These are phyloP conservation scores for Pangasius mekongensis DNA, from an alignment of 2,797 vertebrate genomes.

Conservation along the genomic window DNA sequence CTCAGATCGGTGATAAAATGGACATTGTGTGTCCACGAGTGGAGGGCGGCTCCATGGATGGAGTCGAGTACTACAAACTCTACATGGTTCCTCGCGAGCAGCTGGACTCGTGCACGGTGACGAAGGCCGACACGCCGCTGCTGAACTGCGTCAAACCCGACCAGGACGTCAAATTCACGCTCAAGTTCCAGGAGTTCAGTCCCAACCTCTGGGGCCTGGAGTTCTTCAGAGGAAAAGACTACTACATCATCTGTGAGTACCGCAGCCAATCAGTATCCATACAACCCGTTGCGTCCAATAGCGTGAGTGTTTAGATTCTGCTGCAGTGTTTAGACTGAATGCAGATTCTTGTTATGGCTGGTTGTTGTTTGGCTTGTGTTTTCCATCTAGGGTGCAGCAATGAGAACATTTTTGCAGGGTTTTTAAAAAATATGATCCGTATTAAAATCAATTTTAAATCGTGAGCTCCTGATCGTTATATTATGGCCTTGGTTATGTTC, in stretches of 20 bases:
- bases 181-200: constrained; percentile 99
- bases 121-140: constrained; percentile 92
- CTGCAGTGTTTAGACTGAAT: background rate
- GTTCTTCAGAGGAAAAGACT: constrained; percentile 95
- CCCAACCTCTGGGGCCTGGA: constrained; percentile 97
- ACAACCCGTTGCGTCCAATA: background rate
- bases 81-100: constrained; percentile 97
- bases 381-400: background rate
- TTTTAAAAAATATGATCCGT: too few species aligned
- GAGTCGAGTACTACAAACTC: constrained; percentile 97
- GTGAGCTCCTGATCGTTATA: background rate
- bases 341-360: background rate
- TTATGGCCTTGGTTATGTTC: rapidly evolving
- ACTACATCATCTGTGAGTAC: constrained; percentile 99
- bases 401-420: background rate
- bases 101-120: constrained; percentile 95
- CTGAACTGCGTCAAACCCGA: constrained; percentile 97
- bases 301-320: background rate
- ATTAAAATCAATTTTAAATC: too few species aligned
- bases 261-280: background rate
- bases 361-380: background rate
- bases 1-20: constrained; percentile 98
- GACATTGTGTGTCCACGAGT: constrained; percentile 98
- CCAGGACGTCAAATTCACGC: constrained; percentile 98
- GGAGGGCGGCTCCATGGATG: constrained; percentile 86